phyloP scores from a whole-genome alignment of 23 tunicate genomes.

The Corella eumyota region DNA sequence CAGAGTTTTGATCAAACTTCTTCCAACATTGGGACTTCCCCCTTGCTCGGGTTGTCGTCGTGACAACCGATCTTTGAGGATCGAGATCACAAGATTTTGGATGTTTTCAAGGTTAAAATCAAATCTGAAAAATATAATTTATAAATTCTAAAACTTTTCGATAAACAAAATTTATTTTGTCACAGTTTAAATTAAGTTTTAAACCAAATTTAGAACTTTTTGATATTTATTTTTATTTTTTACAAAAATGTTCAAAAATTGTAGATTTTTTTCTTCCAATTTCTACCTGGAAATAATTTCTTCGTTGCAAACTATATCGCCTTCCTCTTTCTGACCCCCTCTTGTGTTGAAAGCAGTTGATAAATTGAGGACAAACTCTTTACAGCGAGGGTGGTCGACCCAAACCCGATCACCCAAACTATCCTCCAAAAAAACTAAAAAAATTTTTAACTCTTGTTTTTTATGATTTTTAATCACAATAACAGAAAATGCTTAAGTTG shows the following conservation, averaged over 20 bases:
- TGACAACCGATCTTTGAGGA: conserved; percentile 49
- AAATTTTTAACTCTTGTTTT: neutral
- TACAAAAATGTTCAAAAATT: no score
- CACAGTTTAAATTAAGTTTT: neutral
- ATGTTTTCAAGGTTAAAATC: conserved; percentile 4
- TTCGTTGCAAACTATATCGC: no score
- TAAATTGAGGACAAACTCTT: conserved; percentile 45
- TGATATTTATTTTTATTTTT: no score
- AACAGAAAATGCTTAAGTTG: neutral
- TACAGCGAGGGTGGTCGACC: conserved; percentile 77
- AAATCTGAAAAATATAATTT: conserved; percentile 37
- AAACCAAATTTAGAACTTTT: no score
- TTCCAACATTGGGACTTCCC: conserved; percentile 10
- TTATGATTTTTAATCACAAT: neutral
- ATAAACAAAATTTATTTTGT: neutral
- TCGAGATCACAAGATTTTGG: conserved; percentile 35
- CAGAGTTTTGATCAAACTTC: conserved; percentile 43
- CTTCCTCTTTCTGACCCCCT: conserved; percentile 1
- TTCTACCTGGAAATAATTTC: no score
- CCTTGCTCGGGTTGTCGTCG: conserved; percentile 47
- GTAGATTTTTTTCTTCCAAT: no score
- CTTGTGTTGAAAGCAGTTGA: conserved; percentile 49
- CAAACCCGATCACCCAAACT: conserved; percentile 72
- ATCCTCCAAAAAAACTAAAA: conserved; percentile 67
- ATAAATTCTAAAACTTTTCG: neutral